Conservation (phyloP, 2,797 vertebrate species). For the Champsocephalus esox region DNA sequence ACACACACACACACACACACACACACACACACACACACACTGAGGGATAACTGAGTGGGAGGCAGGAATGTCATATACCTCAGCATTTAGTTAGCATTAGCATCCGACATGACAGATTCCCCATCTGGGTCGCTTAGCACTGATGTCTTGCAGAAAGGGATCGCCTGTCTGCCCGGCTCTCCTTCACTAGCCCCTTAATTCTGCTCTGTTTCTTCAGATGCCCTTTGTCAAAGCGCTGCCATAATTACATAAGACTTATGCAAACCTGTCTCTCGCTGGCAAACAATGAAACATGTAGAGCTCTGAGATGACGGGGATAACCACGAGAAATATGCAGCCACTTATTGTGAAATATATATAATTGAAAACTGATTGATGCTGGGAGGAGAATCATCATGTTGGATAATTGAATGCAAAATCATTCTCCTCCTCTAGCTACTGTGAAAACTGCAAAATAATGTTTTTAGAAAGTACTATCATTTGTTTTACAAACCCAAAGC, state of each 20-base stretch:
- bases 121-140: constrained; percentile 69
- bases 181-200: constrained; percentile 72
- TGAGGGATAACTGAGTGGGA: constrained; percentile 62
- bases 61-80: constrained; percentile 66
- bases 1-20: constrained; percentile 28
- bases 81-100: constrained; percentile 68
- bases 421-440: neutral
- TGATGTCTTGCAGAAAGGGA: constrained; percentile 72
- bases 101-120: constrained; percentile 72
- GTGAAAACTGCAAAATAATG: constrained; percentile 1
- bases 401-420: constrained; percentile 24
- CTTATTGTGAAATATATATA: constrained; percentile 27
- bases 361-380: constrained; percentile 43
- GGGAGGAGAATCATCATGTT: constrained; percentile 18
- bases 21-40: constrained; percentile 33
- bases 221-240: constrained; percentile 57
- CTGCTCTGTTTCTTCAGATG: constrained; percentile 80
- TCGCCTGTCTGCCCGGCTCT: constrained; percentile 72
- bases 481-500: constrained; percentile 1
- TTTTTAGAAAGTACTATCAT: neutral
- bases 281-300: constrained; percentile 44
- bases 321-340: constrained; percentile 30
- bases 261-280: constrained; percentile 50
- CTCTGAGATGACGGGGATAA: constrained; percentile 44
- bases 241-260: constrained; percentile 70